phyloP scores from a whole-genome alignment of 1,140 invertebrate genomes.

The Brachionus rubens region DNA sequence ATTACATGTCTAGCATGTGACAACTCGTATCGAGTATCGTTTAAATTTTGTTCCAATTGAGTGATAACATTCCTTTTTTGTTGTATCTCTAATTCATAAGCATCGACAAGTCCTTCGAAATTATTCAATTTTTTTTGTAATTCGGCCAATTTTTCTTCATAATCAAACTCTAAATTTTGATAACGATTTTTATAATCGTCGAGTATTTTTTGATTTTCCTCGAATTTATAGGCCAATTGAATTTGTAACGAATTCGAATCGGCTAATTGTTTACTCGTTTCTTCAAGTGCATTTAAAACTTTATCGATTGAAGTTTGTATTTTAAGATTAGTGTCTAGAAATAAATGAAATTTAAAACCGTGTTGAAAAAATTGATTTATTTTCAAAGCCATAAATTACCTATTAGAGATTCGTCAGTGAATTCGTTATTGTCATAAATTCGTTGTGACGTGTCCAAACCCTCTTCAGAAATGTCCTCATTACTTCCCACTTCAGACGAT shows the following conservation, averaged over 20 bases:
- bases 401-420: conserved; percentile 13
- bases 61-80: neutral
- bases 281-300: conserved; percentile 1
- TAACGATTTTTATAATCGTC: conserved; percentile 12
- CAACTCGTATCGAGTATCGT: neutral
- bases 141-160: neutral
- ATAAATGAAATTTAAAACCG: neutral
- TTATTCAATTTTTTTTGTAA: neutral
- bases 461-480: conserved; percentile 21
- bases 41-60: neutral
- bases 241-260: conserved; percentile 25
- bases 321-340: conserved; percentile 7
- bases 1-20: conserved; percentile 5
- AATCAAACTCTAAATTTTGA: conserved; percentile 6
- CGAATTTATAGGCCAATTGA: conserved; percentile 12
- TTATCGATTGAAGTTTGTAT: conserved; percentile 15
- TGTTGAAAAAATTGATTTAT: neutral
- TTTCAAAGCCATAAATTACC: neutral
- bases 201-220: conserved; percentile 9
- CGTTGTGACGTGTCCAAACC: conserved; percentile 20
- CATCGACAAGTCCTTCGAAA: conserved; percentile 4
- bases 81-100: conserved; percentile 28
- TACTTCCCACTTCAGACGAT: neutral
- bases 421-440: conserved; percentile 19
- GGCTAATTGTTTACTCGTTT: conserved; percentile 7